Evolutionary conservation across 1,140 invertebrate genomes (phyloP).

Genomic region (Asobara japonica): DNA sequence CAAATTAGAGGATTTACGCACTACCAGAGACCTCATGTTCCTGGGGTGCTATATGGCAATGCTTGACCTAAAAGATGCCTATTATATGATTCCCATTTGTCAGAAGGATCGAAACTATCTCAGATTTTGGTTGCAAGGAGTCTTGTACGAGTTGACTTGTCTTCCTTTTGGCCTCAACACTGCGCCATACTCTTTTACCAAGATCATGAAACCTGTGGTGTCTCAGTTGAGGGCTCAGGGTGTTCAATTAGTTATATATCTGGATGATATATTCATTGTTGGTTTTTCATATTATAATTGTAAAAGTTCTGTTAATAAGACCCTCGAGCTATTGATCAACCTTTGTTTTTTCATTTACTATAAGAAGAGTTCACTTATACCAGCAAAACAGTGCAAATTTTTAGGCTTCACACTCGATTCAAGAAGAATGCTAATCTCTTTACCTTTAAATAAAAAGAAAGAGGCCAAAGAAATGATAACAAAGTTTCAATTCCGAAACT

Average conservation of each 20-base stretch:
- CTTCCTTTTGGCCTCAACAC: conserved; percentile 28
- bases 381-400: conserved; percentile 14
- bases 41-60: conserved; percentile 14
- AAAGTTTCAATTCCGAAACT: background rate
- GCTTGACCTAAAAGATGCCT: conserved; percentile 28
- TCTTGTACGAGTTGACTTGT: conserved; percentile 23
- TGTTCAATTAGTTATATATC: conserved; percentile 11
- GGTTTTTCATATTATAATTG: background rate
- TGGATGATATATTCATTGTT: conserved; percentile 27
- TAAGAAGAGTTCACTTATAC: conserved; percentile 17
- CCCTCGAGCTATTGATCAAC: background rate
- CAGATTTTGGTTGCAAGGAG: conserved; percentile 14
- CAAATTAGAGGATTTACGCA: conserved; percentile 26
- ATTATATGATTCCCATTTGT: conserved; percentile 15
- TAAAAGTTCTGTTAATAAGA: background rate
- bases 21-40: background rate
- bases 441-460: conserved; percentile 9
- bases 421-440: background rate
- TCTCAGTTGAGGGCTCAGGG: conserved; percentile 12
- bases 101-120: conserved; percentile 18
- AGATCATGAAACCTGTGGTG: conserved; percentile 43
- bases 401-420: conserved; percentile 17
- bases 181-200: conserved; percentile 42
- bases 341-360: conserved; percentile 21
- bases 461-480: background rate